Conservation (phyloP, 2,797 vertebrate species). For the Gymnopithys bicolor region DNA sequence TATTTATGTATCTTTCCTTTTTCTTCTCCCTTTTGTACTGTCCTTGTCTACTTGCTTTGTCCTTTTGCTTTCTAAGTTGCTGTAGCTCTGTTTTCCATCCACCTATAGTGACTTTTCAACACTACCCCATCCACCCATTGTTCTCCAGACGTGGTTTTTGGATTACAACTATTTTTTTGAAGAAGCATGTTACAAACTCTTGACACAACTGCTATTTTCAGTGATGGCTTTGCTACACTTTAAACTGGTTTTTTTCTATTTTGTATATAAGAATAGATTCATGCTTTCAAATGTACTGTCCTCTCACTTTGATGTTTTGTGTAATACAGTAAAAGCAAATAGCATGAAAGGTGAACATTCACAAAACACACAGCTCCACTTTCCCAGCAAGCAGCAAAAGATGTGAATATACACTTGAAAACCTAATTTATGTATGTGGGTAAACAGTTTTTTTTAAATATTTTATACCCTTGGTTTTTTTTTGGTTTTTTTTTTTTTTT, state of each 20-base stretch:
- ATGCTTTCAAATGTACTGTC: not conserved
- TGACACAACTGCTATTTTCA: constrained; percentile 10
- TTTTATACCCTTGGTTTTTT: not conserved
- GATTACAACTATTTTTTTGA: not conserved
- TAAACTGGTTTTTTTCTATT: constrained; percentile 4
- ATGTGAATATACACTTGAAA: constrained; percentile 11
- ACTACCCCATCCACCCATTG: not conserved
- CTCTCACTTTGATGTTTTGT: constrained; percentile 10
- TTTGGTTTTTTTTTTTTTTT: not conserved
- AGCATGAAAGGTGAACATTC: constrained; percentile 3
- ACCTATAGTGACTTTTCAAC: constrained; percentile 28
- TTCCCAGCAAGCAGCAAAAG: constrained; percentile 17
- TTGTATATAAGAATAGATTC: not conserved
- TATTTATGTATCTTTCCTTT: not conserved
- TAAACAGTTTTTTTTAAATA: not conserved
- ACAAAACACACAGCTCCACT: constrained; percentile 38
- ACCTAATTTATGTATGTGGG: not conserved
- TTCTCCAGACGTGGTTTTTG: constrained; percentile 4
- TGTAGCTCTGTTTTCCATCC: constrained; percentile 34
- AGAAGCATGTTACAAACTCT: not conserved
- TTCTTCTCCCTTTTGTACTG: not conserved
- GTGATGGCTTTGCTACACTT: not conserved
- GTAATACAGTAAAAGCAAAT: constrained; percentile 24
- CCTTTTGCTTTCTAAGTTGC: constrained; percentile 41
- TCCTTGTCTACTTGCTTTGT: constrained; percentile 11